These are phyloP conservation scores for Rhopalosiphum maidis DNA, from an alignment of 1,140 invertebrate species.

Conservation along the genomic window DNA sequence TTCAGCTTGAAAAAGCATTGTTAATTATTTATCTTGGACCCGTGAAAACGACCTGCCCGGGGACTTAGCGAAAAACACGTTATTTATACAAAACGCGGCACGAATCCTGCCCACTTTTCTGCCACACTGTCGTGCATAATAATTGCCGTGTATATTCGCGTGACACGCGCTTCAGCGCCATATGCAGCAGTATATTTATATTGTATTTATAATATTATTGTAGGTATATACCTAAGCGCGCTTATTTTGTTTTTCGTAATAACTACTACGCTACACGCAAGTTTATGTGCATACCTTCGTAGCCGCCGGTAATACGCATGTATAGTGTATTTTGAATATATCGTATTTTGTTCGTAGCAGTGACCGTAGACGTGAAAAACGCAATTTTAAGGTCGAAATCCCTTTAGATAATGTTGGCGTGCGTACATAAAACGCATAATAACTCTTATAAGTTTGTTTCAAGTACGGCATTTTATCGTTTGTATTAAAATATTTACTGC, in stretches of 20 bases:
- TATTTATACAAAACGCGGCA: constrained; percentile 25
- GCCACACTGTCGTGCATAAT: neutral
- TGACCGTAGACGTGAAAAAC: neutral
- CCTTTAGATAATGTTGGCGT: neutral
- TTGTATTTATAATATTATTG: neutral
- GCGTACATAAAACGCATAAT: neutral
- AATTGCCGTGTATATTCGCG: neutral
- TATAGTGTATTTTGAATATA: neutral
- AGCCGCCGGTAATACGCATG: neutral
- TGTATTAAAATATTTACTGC: neutral
- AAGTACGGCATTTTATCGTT: neutral
- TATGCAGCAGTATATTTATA: neutral
- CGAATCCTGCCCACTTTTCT: neutral
- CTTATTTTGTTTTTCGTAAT: neutral
- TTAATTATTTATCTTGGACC: constrained; percentile 57
- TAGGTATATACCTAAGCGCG: neutral
- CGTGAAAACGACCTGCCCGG: constrained; percentile 47
- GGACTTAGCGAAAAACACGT: constrained; percentile 44
- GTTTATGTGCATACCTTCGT: neutral
- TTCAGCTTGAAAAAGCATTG: constrained; percentile 56
- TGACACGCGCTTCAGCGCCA: neutral
- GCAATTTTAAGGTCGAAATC: constrained; percentile 12
- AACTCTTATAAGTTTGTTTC: neutral
- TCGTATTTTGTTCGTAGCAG: neutral
- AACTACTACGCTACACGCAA: too few species aligned